Conservation (phyloP, 2,888 invertebrate genomes). For the Epirrhoe tristata region DNA sequence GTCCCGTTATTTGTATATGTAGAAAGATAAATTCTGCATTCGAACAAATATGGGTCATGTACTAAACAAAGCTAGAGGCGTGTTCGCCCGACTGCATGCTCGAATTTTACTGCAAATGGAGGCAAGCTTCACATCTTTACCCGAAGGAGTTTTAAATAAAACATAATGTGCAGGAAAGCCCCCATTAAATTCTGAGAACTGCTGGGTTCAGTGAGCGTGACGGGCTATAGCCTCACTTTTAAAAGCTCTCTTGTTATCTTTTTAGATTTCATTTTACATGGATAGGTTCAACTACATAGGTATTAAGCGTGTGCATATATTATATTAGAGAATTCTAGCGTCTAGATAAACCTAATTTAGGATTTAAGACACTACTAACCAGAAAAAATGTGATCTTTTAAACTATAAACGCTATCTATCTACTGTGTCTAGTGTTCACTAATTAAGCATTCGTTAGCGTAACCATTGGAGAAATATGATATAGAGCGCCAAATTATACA, state of each 20-base stretch:
- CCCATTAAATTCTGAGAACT: slow-evolving; percentile 30
- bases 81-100: slow-evolving; percentile 1
- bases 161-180: slow-evolving; percentile 28
- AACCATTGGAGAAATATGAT: no score
- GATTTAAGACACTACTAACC: no score
- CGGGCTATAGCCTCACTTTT: slow-evolving; percentile 27
- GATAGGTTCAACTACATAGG: slow-evolving; percentile 3
- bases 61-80: background rate
- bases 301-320: no score
- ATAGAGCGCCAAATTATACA: no score
- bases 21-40: slow-evolving; percentile 1
- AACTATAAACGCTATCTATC: no score
- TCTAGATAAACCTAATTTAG: no score
- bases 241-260: slow-evolving; percentile 28
- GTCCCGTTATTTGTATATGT: no score
- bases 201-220: slow-evolving; percentile 31
- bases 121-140: slow-evolving; percentile 19
- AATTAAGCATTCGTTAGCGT: no score
- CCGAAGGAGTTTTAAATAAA: slow-evolving; percentile 31
- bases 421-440: no score
- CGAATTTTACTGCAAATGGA: slow-evolving; percentile 22
- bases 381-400: no score
- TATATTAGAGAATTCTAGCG: no score
- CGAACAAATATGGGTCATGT: slow-evolving; percentile 12
- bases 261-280: slow-evolving; percentile 7